Base-by-base conservation (phyloP, 2,888 invertebrate genomes). In the Noctua comes region DNA sequence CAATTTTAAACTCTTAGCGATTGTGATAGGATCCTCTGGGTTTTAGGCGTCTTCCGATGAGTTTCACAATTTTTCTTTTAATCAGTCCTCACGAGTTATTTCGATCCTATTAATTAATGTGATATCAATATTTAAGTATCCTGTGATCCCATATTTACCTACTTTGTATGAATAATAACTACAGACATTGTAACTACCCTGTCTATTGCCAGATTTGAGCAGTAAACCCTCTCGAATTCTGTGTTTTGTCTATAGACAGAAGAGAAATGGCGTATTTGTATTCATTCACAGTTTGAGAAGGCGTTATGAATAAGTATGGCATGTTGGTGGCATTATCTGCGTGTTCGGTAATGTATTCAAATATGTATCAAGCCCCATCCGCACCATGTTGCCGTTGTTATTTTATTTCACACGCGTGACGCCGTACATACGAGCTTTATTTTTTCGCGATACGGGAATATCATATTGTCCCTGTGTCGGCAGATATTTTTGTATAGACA, bases 281-380 rank as follows among this genome's bases (percentile, higher is more conserved):
- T 96, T 95, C 95, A 94, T 91, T 92, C 90, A 88, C 92, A 89
- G 92, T 92, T 92, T 92, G 93, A 93, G 94, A 91, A 93, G 93
- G 91, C 93, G 95, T 94, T 95, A 96, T 96, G 96, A 96, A 96
- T 96, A 95, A 95, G 95, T 95, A 95, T 94, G 92, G 91, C 93
- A 92, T 95, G 94, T 94, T 92, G 93, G 92, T 91, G 92, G 95
- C 93, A 95, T 95, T 96, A 96, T 95, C 94, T 95, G 94, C 95
- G 94, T 95, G 95, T 94, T 95, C 94, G 88, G 96, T 96, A 96
- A 97, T 96, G 93, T 96, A 96, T 97, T 96, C 96, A 97, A 97
- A 96, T 97, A 96, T 96, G 96, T 96, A 96, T 96, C 95, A 95
- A 94, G 95, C 94, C 93, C 94, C 95, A 95, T 95, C 94, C 96